phyloP scores from a whole-genome alignment of 2,113 vertebrate species.

The Ictidomys tridecemlineatus region DNA sequence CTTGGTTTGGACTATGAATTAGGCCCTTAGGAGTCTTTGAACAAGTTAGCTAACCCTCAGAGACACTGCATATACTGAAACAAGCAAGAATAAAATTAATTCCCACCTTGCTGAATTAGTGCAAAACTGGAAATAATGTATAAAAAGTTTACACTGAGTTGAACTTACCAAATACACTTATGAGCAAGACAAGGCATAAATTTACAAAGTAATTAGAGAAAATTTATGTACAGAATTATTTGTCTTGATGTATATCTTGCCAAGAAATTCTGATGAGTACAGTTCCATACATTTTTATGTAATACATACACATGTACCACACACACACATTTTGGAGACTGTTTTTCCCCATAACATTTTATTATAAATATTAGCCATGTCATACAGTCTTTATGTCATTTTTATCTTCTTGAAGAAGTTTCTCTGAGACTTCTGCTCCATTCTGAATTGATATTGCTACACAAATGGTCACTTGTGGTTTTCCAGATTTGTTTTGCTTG shows the following conservation, averaged over 20 bases:
- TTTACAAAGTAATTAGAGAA: constrained; percentile 38
- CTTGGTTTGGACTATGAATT: background rate
- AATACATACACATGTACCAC: background rate
- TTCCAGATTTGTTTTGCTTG: background rate
- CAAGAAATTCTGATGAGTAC: background rate
- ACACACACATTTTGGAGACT: background rate
- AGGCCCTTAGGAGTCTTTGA: background rate
- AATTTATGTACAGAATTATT: background rate
- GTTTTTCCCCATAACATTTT: background rate
- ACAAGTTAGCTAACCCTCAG: constrained; percentile 32
- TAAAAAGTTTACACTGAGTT: background rate
- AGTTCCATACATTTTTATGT: background rate
- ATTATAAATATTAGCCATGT: background rate
- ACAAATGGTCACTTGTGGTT: background rate
- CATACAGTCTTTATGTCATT: background rate
- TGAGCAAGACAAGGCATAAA: background rate
- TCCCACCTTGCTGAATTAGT: background rate
- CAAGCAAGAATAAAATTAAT: constrained; percentile 30
- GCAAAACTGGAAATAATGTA: background rate
- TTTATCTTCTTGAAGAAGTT: background rate
- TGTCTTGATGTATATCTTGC: constrained; percentile 5
- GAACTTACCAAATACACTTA: constrained; percentile 39
- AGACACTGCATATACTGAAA: constrained; percentile 50
- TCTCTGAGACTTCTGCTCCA: background rate
- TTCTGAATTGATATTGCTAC: background rate